Conservation (phyloP, 2,113 vertebrate genomes). For the Ailuropoda melanoleuca region DNA sequence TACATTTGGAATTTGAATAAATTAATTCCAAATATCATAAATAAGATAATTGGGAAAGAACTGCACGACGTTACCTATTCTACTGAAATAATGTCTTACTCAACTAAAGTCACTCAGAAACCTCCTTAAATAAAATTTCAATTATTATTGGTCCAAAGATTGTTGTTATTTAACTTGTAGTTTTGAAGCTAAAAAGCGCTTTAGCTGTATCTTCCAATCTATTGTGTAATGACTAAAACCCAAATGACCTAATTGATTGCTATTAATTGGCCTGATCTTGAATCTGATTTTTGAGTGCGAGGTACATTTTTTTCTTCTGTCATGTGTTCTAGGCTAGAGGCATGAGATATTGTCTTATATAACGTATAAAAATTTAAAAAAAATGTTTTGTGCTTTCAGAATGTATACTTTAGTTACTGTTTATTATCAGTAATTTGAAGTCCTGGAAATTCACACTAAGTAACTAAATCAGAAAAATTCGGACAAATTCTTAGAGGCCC, state of each 20-base stretch:
- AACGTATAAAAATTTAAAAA: neutral
- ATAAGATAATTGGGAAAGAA: neutral
- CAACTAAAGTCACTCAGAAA: neutral
- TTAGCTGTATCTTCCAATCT: neutral
- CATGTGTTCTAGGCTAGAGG: neutral
- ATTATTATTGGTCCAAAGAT: neutral
- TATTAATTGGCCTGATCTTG: neutral
- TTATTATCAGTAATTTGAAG: neutral
- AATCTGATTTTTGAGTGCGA: neutral
- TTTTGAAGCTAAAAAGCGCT: neutral
- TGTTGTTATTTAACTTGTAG: neutral
- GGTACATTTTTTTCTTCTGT: neutral
- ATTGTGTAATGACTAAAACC: neutral
- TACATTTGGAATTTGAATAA: neutral
- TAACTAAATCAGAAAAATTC: neutral
- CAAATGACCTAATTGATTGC: neutral
- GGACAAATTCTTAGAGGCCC: neutral
- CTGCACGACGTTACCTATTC: neutral
- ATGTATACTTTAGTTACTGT: neutral
- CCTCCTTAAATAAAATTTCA: neutral
- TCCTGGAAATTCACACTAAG: neutral
- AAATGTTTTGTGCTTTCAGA: neutral
- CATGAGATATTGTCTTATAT: neutral
- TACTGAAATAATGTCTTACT: neutral
- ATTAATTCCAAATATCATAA: neutral